Percentiles rank a stretch among this genome's conserved stretches.
These are phyloP conservation scores for Cantharis lateralis DNA, from an alignment of 2,888 invertebrate genomes.

Conservation along the genomic window DNA sequence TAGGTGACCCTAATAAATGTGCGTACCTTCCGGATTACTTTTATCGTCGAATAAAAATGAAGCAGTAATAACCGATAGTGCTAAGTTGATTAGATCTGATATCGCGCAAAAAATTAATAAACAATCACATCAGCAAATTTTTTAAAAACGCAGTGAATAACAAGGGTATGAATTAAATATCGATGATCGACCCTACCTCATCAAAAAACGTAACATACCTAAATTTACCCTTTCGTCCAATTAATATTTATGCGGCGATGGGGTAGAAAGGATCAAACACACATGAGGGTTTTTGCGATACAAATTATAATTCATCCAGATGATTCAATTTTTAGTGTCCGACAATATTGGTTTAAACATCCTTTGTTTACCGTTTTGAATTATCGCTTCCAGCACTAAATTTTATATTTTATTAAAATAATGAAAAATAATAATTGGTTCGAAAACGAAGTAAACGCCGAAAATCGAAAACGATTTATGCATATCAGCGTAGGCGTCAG, in stretches of 20 bases:
- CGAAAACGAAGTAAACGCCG: background rate
- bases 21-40: background rate
- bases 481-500: background rate
- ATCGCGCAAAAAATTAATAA: background rate
- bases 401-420: background rate
- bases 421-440: background rate
- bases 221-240: conserved; percentile 3
- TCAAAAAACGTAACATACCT: background rate
- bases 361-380: background rate
- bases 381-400: background rate
- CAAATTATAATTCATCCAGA: background rate
- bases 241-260: conserved; percentile 2
- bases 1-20: background rate
- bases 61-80: background rate
- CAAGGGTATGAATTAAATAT: background rate
- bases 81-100: background rate
- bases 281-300: background rate
- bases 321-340: background rate
- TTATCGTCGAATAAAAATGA: background rate
- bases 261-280: background rate
- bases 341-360: background rate
- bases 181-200: background rate
- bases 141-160: background rate
- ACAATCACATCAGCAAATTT: background rate
- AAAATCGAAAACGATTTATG: background rate